Conservation (phyloP, 92 coral and sea anemone genomes). For the Epizoanthus illoricatus region DNA sequence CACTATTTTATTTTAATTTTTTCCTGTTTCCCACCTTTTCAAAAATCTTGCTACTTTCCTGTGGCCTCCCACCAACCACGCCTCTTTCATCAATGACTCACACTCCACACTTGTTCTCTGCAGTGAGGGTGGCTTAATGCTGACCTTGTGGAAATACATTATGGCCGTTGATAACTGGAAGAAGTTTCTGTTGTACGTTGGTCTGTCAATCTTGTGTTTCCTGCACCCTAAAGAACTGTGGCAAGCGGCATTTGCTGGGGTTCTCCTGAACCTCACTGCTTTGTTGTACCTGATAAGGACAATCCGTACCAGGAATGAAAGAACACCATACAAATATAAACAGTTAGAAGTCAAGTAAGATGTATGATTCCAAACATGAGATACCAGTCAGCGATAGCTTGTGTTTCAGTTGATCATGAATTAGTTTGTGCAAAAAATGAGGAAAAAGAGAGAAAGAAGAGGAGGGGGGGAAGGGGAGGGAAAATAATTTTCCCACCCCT, state of each 20-base stretch:
- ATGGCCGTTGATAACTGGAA: slow-evolving; percentile 92
- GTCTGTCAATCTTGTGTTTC: slow-evolving; percentile 74
- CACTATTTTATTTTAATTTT: too few relatives aligned
- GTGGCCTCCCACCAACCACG: too few relatives aligned
- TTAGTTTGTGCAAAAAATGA: too few relatives aligned
- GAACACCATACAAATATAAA: slow-evolving; percentile 76
- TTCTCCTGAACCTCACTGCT: slow-evolving; percentile 72
- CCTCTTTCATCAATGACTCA: background rate
- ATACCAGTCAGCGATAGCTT: too few relatives aligned
- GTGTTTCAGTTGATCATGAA: too few relatives aligned
- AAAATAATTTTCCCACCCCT: too few relatives aligned
- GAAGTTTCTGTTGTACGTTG: slow-evolving; percentile 74
- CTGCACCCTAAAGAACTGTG: slow-evolving; percentile 76
- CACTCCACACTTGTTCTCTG: background rate
- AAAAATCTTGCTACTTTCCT: too few relatives aligned
- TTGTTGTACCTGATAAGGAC: slow-evolving; percentile 74
- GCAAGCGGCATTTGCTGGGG: slow-evolving; percentile 78
- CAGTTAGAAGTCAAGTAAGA: slow-evolving; percentile 79
- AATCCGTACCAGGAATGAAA: slow-evolving; percentile 68
- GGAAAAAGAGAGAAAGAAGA: too few relatives aligned
- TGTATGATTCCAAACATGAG: background rate
- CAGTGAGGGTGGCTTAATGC: slow-evolving; percentile 77
- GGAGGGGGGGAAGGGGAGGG: too few relatives aligned
- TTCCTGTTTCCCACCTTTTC: too few relatives aligned
- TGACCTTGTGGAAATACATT: slow-evolving; percentile 75